Evolutionary conservation across 1,140 invertebrate species (phyloP).

Genomic region (Magallana ariakensis): DNA sequence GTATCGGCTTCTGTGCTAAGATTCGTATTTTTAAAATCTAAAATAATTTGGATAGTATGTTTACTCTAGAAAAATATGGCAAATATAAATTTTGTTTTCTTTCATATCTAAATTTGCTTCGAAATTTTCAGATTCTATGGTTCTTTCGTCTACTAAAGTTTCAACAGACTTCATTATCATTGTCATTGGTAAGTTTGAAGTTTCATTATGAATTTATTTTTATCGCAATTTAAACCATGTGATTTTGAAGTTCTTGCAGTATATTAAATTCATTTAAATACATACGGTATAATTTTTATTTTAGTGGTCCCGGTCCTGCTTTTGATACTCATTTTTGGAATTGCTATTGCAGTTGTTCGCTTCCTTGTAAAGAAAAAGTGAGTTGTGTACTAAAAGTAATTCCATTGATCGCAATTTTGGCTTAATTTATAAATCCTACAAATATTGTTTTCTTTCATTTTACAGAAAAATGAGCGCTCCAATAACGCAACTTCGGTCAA

Average conservation of each 20-base stretch:
- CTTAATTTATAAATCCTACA: not conserved
- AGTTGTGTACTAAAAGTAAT: not conserved
- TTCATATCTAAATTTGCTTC: not conserved
- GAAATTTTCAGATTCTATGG: not conserved
- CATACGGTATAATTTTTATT: not conserved
- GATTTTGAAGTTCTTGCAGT: not conserved
- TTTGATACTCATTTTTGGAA: not conserved
- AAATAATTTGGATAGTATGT: too few relatives aligned
- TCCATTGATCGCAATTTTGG: not conserved
- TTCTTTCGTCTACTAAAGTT: not conserved
- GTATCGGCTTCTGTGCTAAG: too few relatives aligned
- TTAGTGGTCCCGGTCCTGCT: not conserved
- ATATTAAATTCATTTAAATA: not conserved
- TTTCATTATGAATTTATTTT: not conserved
- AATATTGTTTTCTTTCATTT: not conserved
- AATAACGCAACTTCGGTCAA: not conserved
- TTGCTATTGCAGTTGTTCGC: not conserved
- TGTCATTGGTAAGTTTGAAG: not conserved
- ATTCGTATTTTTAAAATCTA: too few relatives aligned
- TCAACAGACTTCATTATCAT: not conserved
- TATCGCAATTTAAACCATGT: not conserved
- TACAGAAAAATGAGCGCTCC: constrained; percentile 10
- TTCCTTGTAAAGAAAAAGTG: constrained; percentile 3
- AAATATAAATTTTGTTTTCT: not conserved
- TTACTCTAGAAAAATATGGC: not conserved